Evolutionary conservation across 2,888 invertebrate genomes (phyloP), one percentile per base, ranked within the genome.

Genomic region (Danaus chrysippus): DNA sequence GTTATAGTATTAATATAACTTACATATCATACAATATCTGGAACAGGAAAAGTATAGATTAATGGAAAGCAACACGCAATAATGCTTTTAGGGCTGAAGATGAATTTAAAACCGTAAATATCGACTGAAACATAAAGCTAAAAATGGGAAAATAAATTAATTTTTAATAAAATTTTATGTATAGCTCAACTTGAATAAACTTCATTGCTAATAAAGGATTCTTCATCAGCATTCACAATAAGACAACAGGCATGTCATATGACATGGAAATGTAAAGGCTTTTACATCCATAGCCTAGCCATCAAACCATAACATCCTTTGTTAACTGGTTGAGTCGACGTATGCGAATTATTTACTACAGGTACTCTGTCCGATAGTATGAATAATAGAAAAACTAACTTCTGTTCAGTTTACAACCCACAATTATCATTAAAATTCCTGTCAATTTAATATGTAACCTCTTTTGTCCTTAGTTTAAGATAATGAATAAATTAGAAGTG

Each of bases 51-150:
- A 56, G 61, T 52, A 43, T 53, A 43, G 52, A 61, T 23, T 53
- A 61, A 61, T 56, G 43, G 61, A 54, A 43, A 56, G 23, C 46
- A 42, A 12, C 43, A 56, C 61, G 53, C 56, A 57, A 61, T 53
- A 61, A 61, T n/a, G 43, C 61, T 56, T 43, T 61, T 57, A 56
- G 53, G 12, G 41, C 1, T 46, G 42, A 49, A 15, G 42, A 49
- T 11, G 17, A 19, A 61, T 56, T 56, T 53, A 52, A 56, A 61
- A 53, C 13, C 12, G 52, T 49, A 56, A 56, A n/a, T 54, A 42
- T 17, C 49, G 17, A 49, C n/a, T 0, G 15, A 46, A 17, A 0
- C 17, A 17, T 3, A 15, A 49, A 49, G 49, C 8, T 49, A 17
- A 49, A 17, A 2, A 11, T 1, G 11, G 10, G 10, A 15, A 15